Evolutionary conservation across 2,797 vertebrate genomes (phyloP).

Genomic region (Anisognathus igniventris): DNA sequence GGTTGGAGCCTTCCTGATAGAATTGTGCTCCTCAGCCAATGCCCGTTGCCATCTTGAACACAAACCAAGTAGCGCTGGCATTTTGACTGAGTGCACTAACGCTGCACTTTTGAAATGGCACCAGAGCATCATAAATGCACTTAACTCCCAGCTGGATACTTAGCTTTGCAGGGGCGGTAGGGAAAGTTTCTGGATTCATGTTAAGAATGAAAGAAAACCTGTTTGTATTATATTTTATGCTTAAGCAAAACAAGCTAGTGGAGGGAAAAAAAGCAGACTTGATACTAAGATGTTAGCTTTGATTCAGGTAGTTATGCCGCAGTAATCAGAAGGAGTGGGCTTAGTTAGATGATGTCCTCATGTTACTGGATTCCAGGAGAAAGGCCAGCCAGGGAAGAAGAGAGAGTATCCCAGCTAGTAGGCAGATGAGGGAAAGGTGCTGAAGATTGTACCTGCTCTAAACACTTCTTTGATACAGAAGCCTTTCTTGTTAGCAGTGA

Average conservation of each 20-base stretch:
- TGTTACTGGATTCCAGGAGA: not conserved
- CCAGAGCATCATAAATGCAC: slow-evolving; percentile 45
- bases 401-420: not conserved
- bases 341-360: not conserved
- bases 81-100: slow-evolving; percentile 61
- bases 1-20: slow-evolving; percentile 48
- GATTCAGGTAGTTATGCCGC: not conserved
- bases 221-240: not conserved
- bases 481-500: slow-evolving; percentile 31
- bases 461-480: not conserved
- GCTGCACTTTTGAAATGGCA: slow-evolving; percentile 51
- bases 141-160: slow-evolving; percentile 9
- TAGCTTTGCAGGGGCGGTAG: not conserved
- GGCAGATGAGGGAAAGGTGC: not conserved
- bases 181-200: slow-evolving; percentile 25
- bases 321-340: not conserved
- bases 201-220: slow-evolving; percentile 42
- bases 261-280: not conserved
- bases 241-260: not conserved
- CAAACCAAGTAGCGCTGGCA: slow-evolving; percentile 39
- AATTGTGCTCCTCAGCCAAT: slow-evolving; percentile 32
- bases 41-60: slow-evolving; percentile 44
- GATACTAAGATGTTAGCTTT: not conserved
- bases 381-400: not conserved
- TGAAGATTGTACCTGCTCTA: not conserved